These are phyloP conservation scores for Scaptodrosophila latifasciaeformis DNA, from an alignment of 2,888 invertebrate genomes.

Conservation along the genomic window DNA sequence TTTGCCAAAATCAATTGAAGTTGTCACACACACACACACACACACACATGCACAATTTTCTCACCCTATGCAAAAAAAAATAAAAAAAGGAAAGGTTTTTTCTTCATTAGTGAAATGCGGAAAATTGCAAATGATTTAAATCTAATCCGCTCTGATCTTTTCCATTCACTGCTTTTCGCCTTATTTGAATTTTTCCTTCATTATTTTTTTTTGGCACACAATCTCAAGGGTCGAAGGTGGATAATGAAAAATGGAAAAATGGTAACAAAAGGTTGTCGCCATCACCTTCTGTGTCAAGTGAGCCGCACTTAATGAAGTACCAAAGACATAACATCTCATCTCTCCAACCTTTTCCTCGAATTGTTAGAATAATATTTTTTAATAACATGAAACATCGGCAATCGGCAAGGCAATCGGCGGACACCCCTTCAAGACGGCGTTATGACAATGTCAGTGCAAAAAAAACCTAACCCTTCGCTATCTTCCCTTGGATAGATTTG, in stretches of 20 bases:
- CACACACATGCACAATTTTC: too few relatives aligned
- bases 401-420: neutral
- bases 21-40: too few relatives aligned
- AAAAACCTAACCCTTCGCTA: conserved; percentile 26
- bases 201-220: conserved; percentile 53
- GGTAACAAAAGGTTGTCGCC: conserved; percentile 15
- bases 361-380: conserved; percentile 62
- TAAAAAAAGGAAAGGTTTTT: conserved; percentile 9
- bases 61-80: conserved; percentile 5
- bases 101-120: conserved; percentile 56
- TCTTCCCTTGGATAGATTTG: too few relatives aligned
- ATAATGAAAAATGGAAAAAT: conserved; percentile 2
- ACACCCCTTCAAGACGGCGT: neutral
- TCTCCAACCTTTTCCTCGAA: conserved; percentile 27
- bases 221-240: too few relatives aligned
- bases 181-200: conserved; percentile 58
- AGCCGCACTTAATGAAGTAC: conserved; percentile 63
- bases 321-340: conserved; percentile 18
- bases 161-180: conserved; percentile 22
- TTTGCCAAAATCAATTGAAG: conserved; percentile 51
- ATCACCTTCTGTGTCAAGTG: conserved; percentile 43
- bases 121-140: conserved; percentile 59
- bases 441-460: conserved; percentile 5
- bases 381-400: conserved; percentile 50
- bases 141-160: conserved; percentile 35